Base-by-base conservation (phyloP, 2,888 invertebrate genomes). In the Pegoplata infirma region DNA sequence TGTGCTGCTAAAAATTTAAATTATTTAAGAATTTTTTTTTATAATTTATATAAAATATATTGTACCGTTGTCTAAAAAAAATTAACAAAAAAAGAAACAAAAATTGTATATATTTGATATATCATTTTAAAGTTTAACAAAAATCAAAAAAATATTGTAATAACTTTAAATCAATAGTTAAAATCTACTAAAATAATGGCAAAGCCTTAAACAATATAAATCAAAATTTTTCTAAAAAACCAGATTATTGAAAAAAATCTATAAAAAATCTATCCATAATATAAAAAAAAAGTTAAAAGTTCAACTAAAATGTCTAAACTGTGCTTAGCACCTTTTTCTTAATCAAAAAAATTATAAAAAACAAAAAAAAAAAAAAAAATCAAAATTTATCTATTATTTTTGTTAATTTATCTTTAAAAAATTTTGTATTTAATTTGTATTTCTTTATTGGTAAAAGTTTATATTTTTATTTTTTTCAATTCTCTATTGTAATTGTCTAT, bases 1-100 rank as follows among this genome's bases (percentile, higher is more conserved):
- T 82, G 81, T 81, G 80, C 77, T 56, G 73, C 75, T 80, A 66
- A 53, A 46, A 58, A 53, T 56, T 49, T 17, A 56, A 56, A 5
- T 69, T 32, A 53, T 12, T 46, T 14, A 67, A 56, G 14, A 49
- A 10, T 44, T 32, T 16, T 23, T 28, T 46, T 46, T 64, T 64
- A 68, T 56, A 64, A 17, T 40, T 40, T 63, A 58, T 46, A 55
- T 12, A 49, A 68, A 46, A 49, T 61, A 6, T 68, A 53, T n/a
- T 53, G 14, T n/a, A 40, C 36, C n/a, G n/a, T 40, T 40, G 36
- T 76, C 56, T 53, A 14, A n/a, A n/a, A n/a, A n/a, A n/a, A n/a
- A 58, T 58, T 47, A 47, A 58, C 32, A 47, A 19, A 56, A 25
- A 17, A 36, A 1, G 49, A 32, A 19, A 19, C 28, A 47, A 49